A percentile compares a stretch with the other conserved stretches of the same genome.
phyloP scores from a whole-genome alignment of 2,888 invertebrate species.

The Latheticus oryzae region DNA sequence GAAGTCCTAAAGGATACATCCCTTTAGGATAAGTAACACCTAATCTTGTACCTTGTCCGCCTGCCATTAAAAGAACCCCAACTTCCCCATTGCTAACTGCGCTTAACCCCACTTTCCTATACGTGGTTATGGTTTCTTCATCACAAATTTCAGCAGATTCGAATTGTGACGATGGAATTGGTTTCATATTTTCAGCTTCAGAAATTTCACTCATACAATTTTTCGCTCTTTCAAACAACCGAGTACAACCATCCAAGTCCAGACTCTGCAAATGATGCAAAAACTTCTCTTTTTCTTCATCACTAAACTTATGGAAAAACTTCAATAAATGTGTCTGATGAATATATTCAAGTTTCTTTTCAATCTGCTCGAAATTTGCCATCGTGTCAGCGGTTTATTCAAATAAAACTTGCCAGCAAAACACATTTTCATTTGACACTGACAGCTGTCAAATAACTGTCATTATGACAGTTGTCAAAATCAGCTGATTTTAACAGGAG shows the following conservation, averaged over 20 bases:
- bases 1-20: slow-evolving; percentile 92
- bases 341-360: slow-evolving; percentile 38
- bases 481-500: slow-evolving; percentile 59
- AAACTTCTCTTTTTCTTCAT: slow-evolving; percentile 39
- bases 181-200: slow-evolving; percentile 69
- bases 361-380: slow-evolving; percentile 36
- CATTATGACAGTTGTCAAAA: slow-evolving; percentile 26
- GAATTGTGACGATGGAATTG: slow-evolving; percentile 83
- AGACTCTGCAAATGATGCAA: slow-evolving; percentile 36
- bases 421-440: slow-evolving; percentile 19
- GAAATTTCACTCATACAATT: neutral
- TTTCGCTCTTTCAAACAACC: slow-evolving; percentile 14
- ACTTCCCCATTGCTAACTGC: slow-evolving; percentile 74
- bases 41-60: slow-evolving; percentile 97
- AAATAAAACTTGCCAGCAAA: slow-evolving; percentile 24
- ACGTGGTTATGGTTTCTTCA: slow-evolving; percentile 72
- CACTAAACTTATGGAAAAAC: slow-evolving; percentile 41
- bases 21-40: slow-evolving; percentile 97
- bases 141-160: slow-evolving; percentile 77
- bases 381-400: slow-evolving; percentile 34
- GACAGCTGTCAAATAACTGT: slow-evolving; percentile 26
- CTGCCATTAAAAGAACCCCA: slow-evolving; percentile 93
- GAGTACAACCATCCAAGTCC: slow-evolving; percentile 22
- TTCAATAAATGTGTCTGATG: slow-evolving; percentile 39
- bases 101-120: slow-evolving; percentile 75